phyloP scores from a whole-genome alignment of 2,113 vertebrate species.

The Sturnira hondurensis region DNA sequence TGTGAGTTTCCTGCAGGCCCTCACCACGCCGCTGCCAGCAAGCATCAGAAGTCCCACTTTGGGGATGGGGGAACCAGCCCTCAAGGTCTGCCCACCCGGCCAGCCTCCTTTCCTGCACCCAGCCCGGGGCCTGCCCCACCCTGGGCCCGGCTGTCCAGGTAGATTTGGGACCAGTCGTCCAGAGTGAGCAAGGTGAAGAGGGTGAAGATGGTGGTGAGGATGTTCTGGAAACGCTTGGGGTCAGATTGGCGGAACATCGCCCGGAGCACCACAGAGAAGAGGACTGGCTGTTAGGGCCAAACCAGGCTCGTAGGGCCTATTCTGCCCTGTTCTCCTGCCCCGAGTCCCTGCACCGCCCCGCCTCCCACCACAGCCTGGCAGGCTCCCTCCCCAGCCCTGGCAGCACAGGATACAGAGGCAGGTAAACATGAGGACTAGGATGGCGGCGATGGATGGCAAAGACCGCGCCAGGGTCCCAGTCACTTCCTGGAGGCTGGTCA shows the following conservation, averaged over 20 bases:
- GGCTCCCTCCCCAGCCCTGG: fast-evolving
- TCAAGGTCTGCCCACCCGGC: neutral
- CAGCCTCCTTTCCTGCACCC: neutral
- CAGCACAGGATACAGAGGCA: constrained; percentile 73
- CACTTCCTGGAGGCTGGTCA: constrained; percentile 72
- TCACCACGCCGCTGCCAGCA: fast-evolving
- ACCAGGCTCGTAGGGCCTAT: neutral
- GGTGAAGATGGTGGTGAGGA: constrained; percentile 74
- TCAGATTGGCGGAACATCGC: constrained; percentile 68
- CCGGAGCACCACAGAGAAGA: constrained; percentile 76
- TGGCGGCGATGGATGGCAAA: constrained; percentile 61
- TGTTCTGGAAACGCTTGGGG: constrained; percentile 68
- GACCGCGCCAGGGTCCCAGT: constrained; percentile 61
- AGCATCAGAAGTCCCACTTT: neutral
- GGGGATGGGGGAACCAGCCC: neutral
- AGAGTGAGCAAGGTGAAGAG: constrained; percentile 78
- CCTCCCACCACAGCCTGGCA: neutral
- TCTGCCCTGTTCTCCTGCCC: fast-evolving
- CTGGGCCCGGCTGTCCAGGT: constrained; percentile 58
- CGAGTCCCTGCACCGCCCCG: fast-evolving
- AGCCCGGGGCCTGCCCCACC: constrained; percentile 28
- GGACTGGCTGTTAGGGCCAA: constrained; percentile 56
- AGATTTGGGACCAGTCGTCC: constrained; percentile 79
- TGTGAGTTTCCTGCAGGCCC: fast-evolving
- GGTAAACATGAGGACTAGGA: constrained; percentile 78